Evolutionary conservation across 2,797 vertebrate species (phyloP).

Genomic region (Tenualosa ilisha): DNA sequence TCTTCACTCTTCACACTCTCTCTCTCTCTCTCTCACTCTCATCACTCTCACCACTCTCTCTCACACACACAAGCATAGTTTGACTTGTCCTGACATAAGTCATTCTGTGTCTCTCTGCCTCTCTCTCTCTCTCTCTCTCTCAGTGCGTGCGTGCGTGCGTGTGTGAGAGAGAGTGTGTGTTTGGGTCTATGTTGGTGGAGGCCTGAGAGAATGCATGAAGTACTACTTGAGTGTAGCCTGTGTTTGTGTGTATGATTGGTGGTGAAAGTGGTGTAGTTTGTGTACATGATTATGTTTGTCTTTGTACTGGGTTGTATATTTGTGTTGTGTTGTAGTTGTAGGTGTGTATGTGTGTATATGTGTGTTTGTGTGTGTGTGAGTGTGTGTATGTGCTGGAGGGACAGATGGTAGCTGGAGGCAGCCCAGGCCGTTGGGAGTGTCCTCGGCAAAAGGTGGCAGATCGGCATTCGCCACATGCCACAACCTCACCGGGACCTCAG

Average conservation of each 20-base stretch:
- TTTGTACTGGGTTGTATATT: background rate
- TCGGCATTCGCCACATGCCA: background rate
- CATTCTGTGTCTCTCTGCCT: too few species aligned
- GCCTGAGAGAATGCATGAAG: too few species aligned
- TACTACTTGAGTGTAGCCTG: too few species aligned
- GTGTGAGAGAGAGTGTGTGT: too few species aligned
- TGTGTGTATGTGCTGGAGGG: background rate
- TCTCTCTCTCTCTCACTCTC: background rate
- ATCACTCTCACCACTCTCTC: too few species aligned
- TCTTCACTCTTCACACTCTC: background rate
- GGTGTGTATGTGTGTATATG: background rate
- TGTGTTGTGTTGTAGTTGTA: background rate
- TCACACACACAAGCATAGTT: too few species aligned
- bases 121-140: background rate
- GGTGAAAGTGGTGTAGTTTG: too few species aligned
- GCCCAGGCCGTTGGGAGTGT: background rate
- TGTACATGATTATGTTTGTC: too few species aligned
- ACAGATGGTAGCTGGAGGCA: constrained; percentile 4
- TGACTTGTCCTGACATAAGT: too few species aligned
- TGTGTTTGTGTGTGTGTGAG: background rate
- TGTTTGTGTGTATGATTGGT: too few species aligned
- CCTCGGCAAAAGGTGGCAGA: background rate
- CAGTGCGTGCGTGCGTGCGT: background rate
- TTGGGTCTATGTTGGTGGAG: too few species aligned
- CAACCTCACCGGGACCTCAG: too few species aligned